Evolutionary conservation across 1,140 invertebrate species (phyloP), one percentile per base, ranked within the genome.

Genomic region (Philotrypesis tridentata): DNA sequence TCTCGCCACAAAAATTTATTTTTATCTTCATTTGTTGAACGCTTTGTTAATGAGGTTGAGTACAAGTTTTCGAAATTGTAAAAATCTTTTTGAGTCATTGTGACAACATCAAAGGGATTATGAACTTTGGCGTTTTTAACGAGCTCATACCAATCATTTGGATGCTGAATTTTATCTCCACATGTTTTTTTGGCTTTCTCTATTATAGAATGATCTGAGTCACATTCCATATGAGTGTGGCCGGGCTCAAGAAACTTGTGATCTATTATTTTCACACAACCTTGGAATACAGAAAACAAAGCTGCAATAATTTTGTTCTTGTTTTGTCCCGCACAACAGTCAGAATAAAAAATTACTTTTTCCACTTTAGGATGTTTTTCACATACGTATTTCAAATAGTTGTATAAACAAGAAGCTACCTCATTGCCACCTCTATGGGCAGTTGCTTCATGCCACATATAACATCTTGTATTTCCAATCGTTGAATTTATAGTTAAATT

Each of bases 181-280:
- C 0, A 25, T 17, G 2, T 43, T 48, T 82, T 61, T 82, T 82
- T n/a, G 55, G n/a, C 71, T 77, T 60, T 79, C 84, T 89, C 87
- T 17, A 90, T 89, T 23, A 84, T 21, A 0, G 85, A 85, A 83
- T 89, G 88, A 71, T 88, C 87, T 31, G 40, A 68, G 63, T 89
- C 87, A 78, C 86, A 87, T 72, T 88, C 88, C 85, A 90, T 86
- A 74, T 86, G 84, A 1, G 84, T 87, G 72, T 90, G 88, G 23
- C 89, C 87, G 72, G 86, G 82, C 25, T 89, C 85, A 31, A 90
- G 23, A 83, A 90, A 90, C 70, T 90, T 89, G 75, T 91, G 88
- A 60, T 89, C 85, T 33, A 90, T 82, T 7, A 37, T 25, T 80
- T 87, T 40, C 80, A 85, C n/a, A n/a, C n/a, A n/a, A 29, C 31